phyloP scores from a whole-genome alignment of 2,113 vertebrate genomes.

The Anhinga rufa region DNA sequence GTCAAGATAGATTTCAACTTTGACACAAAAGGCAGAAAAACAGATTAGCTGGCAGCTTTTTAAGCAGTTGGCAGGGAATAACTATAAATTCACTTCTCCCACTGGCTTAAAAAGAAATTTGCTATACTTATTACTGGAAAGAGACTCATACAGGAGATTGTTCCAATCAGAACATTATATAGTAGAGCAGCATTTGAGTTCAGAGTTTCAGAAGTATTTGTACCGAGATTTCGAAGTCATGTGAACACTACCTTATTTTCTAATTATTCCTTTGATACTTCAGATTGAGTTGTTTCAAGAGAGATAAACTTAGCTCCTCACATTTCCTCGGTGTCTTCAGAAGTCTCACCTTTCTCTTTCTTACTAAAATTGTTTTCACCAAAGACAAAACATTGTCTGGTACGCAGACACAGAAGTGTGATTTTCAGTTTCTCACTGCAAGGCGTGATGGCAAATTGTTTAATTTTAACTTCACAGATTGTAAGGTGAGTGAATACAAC shows the following conservation, averaged over 20 bases:
- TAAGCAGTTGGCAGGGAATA: constrained; percentile 54
- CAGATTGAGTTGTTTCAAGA: neutral
- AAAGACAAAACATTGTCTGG: constrained; percentile 63
- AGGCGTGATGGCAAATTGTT: constrained; percentile 59
- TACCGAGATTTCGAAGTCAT: constrained; percentile 7
- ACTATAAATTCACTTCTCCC: constrained; percentile 56
- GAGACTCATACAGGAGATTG: constrained; percentile 60
- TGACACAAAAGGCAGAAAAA: constrained; percentile 29
- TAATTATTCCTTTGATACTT: constrained; percentile 43
- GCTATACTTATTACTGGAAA: constrained; percentile 75
- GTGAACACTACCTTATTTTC: constrained; percentile 34
- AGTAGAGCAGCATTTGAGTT: constrained; percentile 38
- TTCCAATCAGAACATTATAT: constrained; percentile 61
- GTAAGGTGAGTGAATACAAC: constrained; percentile 54
- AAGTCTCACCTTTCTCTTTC: constrained; percentile 12
- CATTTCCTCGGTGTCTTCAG: constrained; percentile 26
- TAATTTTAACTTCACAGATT: constrained; percentile 66
- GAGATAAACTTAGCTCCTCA: neutral
- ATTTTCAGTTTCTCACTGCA: constrained; percentile 62
- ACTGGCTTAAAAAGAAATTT: constrained; percentile 62
- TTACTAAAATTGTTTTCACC: constrained; percentile 11
- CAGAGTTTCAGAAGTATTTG: constrained; percentile 36
- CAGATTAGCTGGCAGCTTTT: constrained; percentile 58
- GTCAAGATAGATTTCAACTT: constrained; percentile 38
- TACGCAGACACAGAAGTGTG: constrained; percentile 39